Base-by-base conservation (phyloP, 2,113 vertebrate species). In the Solea solea region DNA sequence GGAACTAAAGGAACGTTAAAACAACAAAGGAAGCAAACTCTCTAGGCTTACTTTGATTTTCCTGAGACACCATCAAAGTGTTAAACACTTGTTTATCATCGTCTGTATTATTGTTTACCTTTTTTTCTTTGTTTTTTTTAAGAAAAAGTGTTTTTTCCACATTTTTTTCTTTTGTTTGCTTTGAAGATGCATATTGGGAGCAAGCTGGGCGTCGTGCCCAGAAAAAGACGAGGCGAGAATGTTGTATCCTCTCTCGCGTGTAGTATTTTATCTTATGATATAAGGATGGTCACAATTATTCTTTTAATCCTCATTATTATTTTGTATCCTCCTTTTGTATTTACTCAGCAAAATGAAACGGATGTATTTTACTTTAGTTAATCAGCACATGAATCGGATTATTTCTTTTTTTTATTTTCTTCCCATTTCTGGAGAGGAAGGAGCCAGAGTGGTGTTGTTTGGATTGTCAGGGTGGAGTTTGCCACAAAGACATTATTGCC, bases 401-500 rank as follows among this genome's bases (percentile, higher is more conserved):
- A 57, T 78, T 73, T 75, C 80, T 39, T 69, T 69, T 76, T 34
- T 34, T 34, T 34, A 2, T 34, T 34, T 2, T 34, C 5, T 34
- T 34, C 34, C 14, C 82, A 88, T 91, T 90, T 86, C 86, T 84
- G 76, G 87, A 83, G 92, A 88, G 58, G 78, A 82, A 82, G 74
- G 79, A 85, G 65, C 82, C 80, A 74, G 82, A 89, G 74, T 40
- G 83, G 66, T 75, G 80, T 51, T 81, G 80, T 85, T 78, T 84
- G 89, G 89, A 89, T 86, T 89, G 91, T 93, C 89, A 91, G 89
- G 90, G 89, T 92, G 72, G 76, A 88, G 85, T 92, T 91, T 93
- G 91, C 91, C 92, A 93, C 90, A 92, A 91, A 92, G 90, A 93
- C 92, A 88, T 93, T 91, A 92, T 92, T 92, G 91, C 90, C 91